A percentile compares a stretch with the other conserved stretches of the same genome.
Conservation (phyloP, 2,113 vertebrate genomes). For the Pristiophorus japonicus region DNA sequence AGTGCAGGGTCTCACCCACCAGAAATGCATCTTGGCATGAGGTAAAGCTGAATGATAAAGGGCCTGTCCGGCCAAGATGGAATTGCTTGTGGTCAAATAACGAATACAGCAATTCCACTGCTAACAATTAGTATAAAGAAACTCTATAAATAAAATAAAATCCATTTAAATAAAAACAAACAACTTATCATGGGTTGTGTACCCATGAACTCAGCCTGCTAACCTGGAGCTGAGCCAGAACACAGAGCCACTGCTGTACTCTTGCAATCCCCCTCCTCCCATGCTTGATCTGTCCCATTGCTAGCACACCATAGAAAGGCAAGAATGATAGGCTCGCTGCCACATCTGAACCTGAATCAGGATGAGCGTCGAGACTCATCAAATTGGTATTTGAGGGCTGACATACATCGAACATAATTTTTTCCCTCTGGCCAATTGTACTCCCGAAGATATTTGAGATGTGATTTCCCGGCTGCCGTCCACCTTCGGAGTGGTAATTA, state of each 20-base stretch:
- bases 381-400: background rate
- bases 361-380: background rate
- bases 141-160: constrained; percentile 23
- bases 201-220: background rate
- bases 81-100: constrained; percentile 26
- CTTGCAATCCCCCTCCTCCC: background rate
- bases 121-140: constrained; percentile 21
- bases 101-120: constrained; percentile 9
- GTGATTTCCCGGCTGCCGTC: background rate
- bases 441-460: background rate
- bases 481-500: background rate
- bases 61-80: constrained; percentile 13
- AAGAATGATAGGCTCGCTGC: too few species aligned
- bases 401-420: background rate
- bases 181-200: background rate
- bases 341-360: background rate
- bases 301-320: too few species aligned
- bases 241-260: background rate
- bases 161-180: constrained; percentile 14
- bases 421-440: too few species aligned
- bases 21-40: constrained; percentile 12
- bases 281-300: background rate
- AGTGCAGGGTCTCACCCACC: constrained; percentile 4
- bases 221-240: background rate
- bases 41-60: constrained; percentile 20